Evolutionary conservation across 1,140 invertebrate genomes (phyloP), one percentile per base, ranked within the genome.

Genomic region (Lanistes nyassanus): DNA sequence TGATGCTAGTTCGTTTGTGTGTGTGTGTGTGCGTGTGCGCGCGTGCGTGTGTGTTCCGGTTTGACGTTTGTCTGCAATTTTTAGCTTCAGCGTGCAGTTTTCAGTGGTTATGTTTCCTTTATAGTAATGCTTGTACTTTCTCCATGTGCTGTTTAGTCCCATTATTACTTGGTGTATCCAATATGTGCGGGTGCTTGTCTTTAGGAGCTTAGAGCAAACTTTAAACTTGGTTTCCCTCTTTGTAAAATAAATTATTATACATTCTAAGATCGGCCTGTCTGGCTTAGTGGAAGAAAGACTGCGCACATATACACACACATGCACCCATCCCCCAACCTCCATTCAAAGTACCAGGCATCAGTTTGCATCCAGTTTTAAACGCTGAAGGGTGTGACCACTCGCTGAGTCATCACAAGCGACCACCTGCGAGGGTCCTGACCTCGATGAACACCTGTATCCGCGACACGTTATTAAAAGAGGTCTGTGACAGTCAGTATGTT

Each of bases 1-100:
- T 36, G 47, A 42, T 51, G 47, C 37, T 36, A 21, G 39, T 69
- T n/a, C 31, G 39, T 47, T 39, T 23, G n/a, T 47, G 39, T 69
- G 39, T 69, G 67, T 55, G 47, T 69, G 47, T 55, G 37, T 67
- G 34, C 29, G 65, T 6, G 65, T 47, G 65, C 2, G 37, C 4
- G 37, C 21, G 39, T 67, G 39, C 23, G 29, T 69, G 67, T 34
- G 47, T 34, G 47, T 34, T n/a, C 87, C 86, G 91, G 0, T 79
- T 89, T 16, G 94, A 96, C 90, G 91, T 92, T 84, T 84, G 91
- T 23, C 96, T 96, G n/a, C n/a, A n/a, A n/a, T n/a, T n/a, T n/a
- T n/a, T n/a, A n/a, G n/a, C n/a, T n/a, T n/a, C n/a, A n/a, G 89
- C 77, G 94, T 64, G 90, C 90, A 70, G 80, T 80, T 51, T 13